Conservation (phyloP, 1,140 invertebrate species). For the Microplitis demolitor region DNA sequence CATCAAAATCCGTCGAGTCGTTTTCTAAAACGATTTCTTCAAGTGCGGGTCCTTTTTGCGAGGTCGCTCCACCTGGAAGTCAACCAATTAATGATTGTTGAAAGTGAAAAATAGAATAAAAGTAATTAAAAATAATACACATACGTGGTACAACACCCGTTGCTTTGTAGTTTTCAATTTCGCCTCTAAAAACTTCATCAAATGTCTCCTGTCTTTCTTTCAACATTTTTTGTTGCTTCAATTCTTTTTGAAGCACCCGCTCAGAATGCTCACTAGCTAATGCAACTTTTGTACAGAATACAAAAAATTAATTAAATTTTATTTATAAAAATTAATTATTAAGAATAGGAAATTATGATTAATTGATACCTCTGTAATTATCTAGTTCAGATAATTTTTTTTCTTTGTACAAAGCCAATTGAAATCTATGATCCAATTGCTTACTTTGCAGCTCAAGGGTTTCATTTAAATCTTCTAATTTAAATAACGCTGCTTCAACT, state of each 20-base stretch:
- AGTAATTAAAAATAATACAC: constrained; percentile 36
- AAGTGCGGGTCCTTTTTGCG: constrained; percentile 52
- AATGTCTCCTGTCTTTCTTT: constrained; percentile 72
- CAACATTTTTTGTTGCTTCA: constrained; percentile 62
- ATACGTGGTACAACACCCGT: constrained; percentile 69
- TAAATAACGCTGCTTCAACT: constrained; percentile 66
- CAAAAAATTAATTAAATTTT: neutral
- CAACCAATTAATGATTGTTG: constrained; percentile 13
- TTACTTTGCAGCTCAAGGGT: constrained; percentile 67
- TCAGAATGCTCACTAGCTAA: constrained; percentile 66
- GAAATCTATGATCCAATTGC: constrained; percentile 68
- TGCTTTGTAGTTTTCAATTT: constrained; percentile 68
- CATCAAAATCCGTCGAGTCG: constrained; percentile 62
- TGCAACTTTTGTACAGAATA: constrained; percentile 51
- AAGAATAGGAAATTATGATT: neutral
- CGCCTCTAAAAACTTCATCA: constrained; percentile 71
- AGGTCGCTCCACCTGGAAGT: constrained; percentile 45
- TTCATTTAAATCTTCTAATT: constrained; percentile 71
- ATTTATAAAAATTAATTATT: constrained; percentile 17
- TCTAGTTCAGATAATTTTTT: constrained; percentile 68
- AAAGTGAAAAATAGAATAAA: neutral
- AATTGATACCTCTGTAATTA: constrained; percentile 34
- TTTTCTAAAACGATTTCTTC: constrained; percentile 65
- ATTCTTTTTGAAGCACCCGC: constrained; percentile 64
- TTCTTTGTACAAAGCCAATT: constrained; percentile 69